A percentile compares a stretch with the other conserved stretches of the same genome.
These are phyloP conservation scores for Zaprionus ornatus DNA, from an alignment of 1,140 invertebrate species.

Conservation along the genomic window DNA sequence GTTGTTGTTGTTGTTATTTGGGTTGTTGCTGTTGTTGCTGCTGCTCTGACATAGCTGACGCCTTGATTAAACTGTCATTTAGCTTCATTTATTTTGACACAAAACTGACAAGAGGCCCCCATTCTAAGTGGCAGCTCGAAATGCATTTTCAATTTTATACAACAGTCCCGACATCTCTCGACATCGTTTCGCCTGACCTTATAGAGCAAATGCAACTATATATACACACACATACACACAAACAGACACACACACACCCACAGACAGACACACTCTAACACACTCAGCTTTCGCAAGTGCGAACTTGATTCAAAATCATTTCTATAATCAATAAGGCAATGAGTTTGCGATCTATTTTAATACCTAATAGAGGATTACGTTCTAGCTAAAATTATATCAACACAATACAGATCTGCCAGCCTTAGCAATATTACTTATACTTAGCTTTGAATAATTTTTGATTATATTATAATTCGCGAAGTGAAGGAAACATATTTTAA, in stretches of 20 bases:
- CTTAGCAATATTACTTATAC: not conserved
- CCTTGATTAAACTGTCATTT: slow-evolving; percentile 83
- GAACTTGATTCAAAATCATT: slow-evolving; percentile 20
- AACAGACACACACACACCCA: not conserved
- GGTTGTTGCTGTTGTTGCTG: slow-evolving; percentile 15
- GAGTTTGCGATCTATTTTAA: not conserved
- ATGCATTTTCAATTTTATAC: slow-evolving; percentile 69
- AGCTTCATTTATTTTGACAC: slow-evolving; percentile 83
- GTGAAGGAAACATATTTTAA: no score
- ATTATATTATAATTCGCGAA: no score
- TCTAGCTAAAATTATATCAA: not conserved
- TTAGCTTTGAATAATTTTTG: no score
- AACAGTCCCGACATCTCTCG: slow-evolving; percentile 40
- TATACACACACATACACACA: slow-evolving; percentile 5
- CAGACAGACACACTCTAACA: not conserved
- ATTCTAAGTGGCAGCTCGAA: slow-evolving; percentile 72
- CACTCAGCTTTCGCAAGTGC: not conserved
- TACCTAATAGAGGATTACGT: not conserved
- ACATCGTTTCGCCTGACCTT: slow-evolving; percentile 38
- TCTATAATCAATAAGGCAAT: slow-evolving; percentile 1
- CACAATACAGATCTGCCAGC: not conserved
- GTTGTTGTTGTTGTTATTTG: slow-evolving; percentile 24
- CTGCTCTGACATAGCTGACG: slow-evolving; percentile 72
- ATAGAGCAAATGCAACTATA: slow-evolving; percentile 11
- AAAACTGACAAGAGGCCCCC: slow-evolving; percentile 79